Percentiles rank a stretch among this genome's conserved stretches.
Evolutionary conservation across 92 coral and sea anemone genomes (phyloP).

Genomic region (Scolanthus callimorphus): DNA sequence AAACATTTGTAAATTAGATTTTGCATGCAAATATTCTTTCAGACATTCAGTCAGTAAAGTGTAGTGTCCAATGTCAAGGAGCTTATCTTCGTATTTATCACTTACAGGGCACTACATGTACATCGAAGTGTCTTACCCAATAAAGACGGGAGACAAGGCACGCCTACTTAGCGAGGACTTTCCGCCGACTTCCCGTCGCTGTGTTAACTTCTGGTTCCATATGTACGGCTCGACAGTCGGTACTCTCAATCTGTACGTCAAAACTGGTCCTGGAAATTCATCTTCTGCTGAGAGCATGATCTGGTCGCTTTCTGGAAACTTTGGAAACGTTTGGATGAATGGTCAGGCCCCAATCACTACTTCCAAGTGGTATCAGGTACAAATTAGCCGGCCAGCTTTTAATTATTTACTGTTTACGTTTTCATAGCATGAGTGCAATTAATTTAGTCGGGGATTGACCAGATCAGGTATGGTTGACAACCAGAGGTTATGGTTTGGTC

Average conservation of each 20-base stretch:
- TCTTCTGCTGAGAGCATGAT: slow-evolving; percentile 59
- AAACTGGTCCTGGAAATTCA: slow-evolving; percentile 84
- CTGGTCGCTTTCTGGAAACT: slow-evolving; percentile 92
- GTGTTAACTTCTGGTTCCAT: slow-evolving; percentile 88
- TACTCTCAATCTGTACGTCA: slow-evolving; percentile 62
- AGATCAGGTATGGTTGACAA: too few relatives aligned
- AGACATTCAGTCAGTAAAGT: too few relatives aligned
- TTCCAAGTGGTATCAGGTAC: slow-evolving; percentile 57
- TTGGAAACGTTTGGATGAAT: slow-evolving; percentile 87
- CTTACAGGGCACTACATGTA: slow-evolving; percentile 82
- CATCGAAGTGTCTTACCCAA: slow-evolving; percentile 87
- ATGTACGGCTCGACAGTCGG: slow-evolving; percentile 87
- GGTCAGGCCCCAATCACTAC: slow-evolving; percentile 78
- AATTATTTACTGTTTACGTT: too few relatives aligned
- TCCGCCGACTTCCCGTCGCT: slow-evolving; percentile 42
- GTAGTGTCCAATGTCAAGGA: too few relatives aligned
- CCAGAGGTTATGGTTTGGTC: too few relatives aligned
- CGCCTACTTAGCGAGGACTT: slow-evolving; percentile 87
- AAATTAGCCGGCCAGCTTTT: too few relatives aligned
- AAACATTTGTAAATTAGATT: too few relatives aligned
- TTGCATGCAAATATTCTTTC: too few relatives aligned
- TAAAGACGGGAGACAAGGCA: slow-evolving; percentile 76
- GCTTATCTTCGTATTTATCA: too few relatives aligned
- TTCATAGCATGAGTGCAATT: too few relatives aligned
- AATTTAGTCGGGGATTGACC: too few relatives aligned